A percentile compares a stretch with the other conserved stretches of the same genome.
These are phyloP conservation scores for Vanessa cardui DNA, from an alignment of 2,888 invertebrate genomes.

Conservation along the genomic window DNA sequence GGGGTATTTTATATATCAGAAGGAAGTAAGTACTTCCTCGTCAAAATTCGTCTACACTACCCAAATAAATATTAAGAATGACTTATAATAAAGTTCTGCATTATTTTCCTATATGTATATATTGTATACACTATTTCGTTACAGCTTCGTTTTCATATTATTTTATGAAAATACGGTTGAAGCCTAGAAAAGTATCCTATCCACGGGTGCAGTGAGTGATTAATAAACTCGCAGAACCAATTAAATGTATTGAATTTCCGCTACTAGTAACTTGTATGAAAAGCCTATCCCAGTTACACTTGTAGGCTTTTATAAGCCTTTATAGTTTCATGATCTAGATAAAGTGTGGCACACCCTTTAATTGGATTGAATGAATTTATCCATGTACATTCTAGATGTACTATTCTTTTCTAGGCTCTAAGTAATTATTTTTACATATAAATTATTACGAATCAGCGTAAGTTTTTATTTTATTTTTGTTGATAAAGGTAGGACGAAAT, in stretches of 20 bases:
- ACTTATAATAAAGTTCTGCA: no score
- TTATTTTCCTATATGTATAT: no score
- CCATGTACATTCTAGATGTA: neutral
- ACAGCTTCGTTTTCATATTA: no score
- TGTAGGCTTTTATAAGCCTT: conserved; percentile 20
- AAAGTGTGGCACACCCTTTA: conserved; percentile 9
- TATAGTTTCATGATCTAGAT: conserved; percentile 13
- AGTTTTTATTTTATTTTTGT: neutral
- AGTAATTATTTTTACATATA: neutral
- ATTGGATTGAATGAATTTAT: neutral
- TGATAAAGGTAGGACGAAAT: no score
- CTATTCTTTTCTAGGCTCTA: neutral
- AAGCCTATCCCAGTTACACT: conserved; percentile 5
- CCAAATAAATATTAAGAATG: no score
- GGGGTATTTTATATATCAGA: no score
- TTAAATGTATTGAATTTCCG: conserved; percentile 19
- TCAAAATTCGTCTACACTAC: no score
- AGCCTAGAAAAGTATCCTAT: neutral
- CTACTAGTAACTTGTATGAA: neutral
- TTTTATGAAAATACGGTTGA: neutral
- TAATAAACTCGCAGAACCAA: conserved; percentile 9
- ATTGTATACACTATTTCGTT: no score
- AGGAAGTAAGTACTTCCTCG: no score
- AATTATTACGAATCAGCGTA: neutral
- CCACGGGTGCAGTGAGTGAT: neutral